phyloP scores from a whole-genome alignment of 2,888 invertebrate genomes.

The Trypoxylon attenuatum region DNA sequence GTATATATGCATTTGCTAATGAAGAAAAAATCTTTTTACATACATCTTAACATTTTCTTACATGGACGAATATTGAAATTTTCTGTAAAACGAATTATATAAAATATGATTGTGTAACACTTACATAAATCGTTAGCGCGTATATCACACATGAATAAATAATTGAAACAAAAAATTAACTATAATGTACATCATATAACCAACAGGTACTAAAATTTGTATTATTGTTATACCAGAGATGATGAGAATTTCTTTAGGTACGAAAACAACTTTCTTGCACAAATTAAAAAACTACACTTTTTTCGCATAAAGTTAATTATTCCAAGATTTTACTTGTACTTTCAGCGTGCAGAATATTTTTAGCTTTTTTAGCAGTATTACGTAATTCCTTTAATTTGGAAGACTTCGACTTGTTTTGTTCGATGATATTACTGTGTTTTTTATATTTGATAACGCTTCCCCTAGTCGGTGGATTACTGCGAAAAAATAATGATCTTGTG shows the following conservation, averaged over 20 bases:
- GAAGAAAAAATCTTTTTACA: neutral
- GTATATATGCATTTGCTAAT: neutral
- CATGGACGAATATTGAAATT: neutral
- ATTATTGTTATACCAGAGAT: neutral
- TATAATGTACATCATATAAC: neutral
- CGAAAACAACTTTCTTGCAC: neutral
- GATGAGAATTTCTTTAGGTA: neutral
- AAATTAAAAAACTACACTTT: neutral
- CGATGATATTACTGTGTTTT: conserved; percentile 45
- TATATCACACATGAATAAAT: neutral
- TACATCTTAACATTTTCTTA: conserved; percentile 1
- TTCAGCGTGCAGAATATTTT: conserved; percentile 7
- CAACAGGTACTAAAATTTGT: neutral
- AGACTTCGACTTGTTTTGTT: conserved; percentile 57
- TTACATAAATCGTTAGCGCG: neutral
- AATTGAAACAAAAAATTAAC: neutral
- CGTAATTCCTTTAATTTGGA: conserved; percentile 47
- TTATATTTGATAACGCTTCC: conserved; percentile 38
- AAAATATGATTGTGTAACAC: neutral
- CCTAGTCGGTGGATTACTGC: conserved; percentile 55
- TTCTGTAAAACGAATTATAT: neutral
- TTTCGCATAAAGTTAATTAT: conserved; percentile 6
- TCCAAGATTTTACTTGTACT: conserved; percentile 22
- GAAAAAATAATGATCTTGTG: conserved; percentile 32
- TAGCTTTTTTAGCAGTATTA: conserved; percentile 16